Percentiles rank a stretch among this genome's conserved stretches.
These are phyloP conservation scores for Amblyteles armatorius DNA, from an alignment of 2,888 invertebrate species.

Conservation along the genomic window DNA sequence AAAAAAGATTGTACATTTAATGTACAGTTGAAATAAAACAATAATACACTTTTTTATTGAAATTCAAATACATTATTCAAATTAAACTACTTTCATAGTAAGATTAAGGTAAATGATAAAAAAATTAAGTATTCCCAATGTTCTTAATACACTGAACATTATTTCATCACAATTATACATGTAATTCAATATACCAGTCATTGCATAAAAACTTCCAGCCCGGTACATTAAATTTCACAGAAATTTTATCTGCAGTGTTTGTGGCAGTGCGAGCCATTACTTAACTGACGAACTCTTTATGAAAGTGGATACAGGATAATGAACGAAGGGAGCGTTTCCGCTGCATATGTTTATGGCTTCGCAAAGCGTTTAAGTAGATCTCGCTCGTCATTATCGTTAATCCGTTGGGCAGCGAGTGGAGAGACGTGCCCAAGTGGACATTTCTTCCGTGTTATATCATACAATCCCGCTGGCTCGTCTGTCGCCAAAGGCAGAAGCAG, in stretches of 20 bases:
- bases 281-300: not conserved
- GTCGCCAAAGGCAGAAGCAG: slow-evolving; percentile 34
- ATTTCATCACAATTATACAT: too few relatives aligned
- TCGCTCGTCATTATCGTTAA: slow-evolving; percentile 73
- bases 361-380: slow-evolving; percentile 34
- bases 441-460: slow-evolving; percentile 56
- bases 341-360: slow-evolving; percentile 16
- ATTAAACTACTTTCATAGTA: too few relatives aligned
- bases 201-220: too few relatives aligned
- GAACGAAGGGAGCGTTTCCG: not conserved
- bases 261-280: not conserved
- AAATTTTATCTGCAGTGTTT: not conserved
- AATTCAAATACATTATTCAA: too few relatives aligned
- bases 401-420: slow-evolving; percentile 62
- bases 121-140: too few relatives aligned
- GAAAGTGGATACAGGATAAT: not conserved
- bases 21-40: too few relatives aligned
- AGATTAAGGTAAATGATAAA: too few relatives aligned
- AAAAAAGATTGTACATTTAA: too few relatives aligned
- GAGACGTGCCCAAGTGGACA: slow-evolving; percentile 74
- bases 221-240: too few relatives aligned
- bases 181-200: too few relatives aligned
- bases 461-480: slow-evolving; percentile 41
- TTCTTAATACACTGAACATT: too few relatives aligned
- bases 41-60: too few relatives aligned